phyloP scores from a whole-genome alignment of 2,797 vertebrate species.

The Synanceia verrucosa region DNA sequence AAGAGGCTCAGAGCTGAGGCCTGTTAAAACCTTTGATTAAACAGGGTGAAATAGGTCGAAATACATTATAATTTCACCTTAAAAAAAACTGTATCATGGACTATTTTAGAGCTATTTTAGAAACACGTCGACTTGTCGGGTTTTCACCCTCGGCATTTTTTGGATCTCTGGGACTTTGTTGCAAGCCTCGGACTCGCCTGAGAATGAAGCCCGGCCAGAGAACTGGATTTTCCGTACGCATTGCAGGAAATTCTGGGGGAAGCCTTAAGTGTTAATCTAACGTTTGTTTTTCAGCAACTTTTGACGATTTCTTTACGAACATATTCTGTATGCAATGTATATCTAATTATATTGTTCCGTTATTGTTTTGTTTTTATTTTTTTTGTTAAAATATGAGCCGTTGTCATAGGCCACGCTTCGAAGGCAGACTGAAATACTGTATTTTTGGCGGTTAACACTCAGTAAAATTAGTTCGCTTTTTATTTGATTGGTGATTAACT shows the following conservation, averaged over 20 bases:
- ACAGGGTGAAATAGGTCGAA: constrained; percentile 46
- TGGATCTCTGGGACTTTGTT: constrained; percentile 73
- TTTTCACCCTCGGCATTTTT: constrained; percentile 38
- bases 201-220: constrained; percentile 32
- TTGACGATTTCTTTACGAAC: not conserved
- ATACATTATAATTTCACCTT: constrained; percentile 16
- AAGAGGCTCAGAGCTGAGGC: constrained; percentile 84
- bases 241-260: constrained; percentile 78
- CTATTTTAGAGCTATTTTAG: constrained; percentile 39
- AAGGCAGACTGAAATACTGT: constrained; percentile 17
- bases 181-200: constrained; percentile 80
- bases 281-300: not conserved
- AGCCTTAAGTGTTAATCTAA: constrained; percentile 65
- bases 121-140: not conserved
- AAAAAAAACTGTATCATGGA: constrained; percentile 49
- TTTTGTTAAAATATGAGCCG: constrained; percentile 15
- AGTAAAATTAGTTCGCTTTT: not conserved
- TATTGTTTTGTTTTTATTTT: not conserved
- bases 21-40: constrained; percentile 62
- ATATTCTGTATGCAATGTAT: not conserved
- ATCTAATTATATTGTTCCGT: accelerated
- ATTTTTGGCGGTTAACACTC: constrained; percentile 52
- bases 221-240: constrained; percentile 53
- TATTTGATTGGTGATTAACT: too few relatives aligned
- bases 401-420: constrained; percentile 59